Evolutionary conservation across 2,113 vertebrate genomes (phyloP), one percentile per base, ranked within the genome.

Genomic region (Cyprinodon brontotheroides): DNA sequence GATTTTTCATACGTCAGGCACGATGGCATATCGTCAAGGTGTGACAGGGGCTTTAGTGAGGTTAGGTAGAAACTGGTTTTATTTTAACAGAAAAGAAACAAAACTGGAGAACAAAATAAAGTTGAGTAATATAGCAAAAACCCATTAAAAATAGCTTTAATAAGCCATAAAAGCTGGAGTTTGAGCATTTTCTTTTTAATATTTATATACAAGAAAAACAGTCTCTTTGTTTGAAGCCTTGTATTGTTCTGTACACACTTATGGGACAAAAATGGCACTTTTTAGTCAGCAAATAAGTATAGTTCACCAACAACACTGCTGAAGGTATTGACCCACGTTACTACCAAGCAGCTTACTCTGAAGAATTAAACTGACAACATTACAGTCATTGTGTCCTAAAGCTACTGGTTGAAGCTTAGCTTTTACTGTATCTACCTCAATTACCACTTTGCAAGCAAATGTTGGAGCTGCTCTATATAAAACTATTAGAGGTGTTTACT

Each of bases 41-140:
- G 29, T 29, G 29, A 37, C n/a, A 61, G 36, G 36, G 2, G 14
- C 11, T 11, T 61, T 13, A 61, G 29, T 61, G 60, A 61, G 60
- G 29, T 61, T 22, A 61, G 60, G 60, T 29, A 61, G 29, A 37
- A 37, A 37, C 12, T 37, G 61, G 4, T 38, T 36, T 61, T 12
- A 61, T 37, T 61, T 61, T 22, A 4, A 61, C 61, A 37, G 11
- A 14, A 37, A 36, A 37, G 10, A n/a, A 36, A 61, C 29, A 61
- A 38, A 61, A 6, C 5, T 14, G 61, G 12, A 13, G n/a, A 36
- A 11, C 22, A 37, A 20, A 37, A 38, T 11, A 37, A 61, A 14
- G 61, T 29, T 29, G 29, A 29, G 29, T 36, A 61, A 38, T 60
- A 60, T 65, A 68, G 15, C 61, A 74, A 48, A 47, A 36, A 78